These are phyloP conservation scores for Ardeotis arabs DNA, from an alignment of 2,113 vertebrate species.

Conservation along the genomic window DNA sequence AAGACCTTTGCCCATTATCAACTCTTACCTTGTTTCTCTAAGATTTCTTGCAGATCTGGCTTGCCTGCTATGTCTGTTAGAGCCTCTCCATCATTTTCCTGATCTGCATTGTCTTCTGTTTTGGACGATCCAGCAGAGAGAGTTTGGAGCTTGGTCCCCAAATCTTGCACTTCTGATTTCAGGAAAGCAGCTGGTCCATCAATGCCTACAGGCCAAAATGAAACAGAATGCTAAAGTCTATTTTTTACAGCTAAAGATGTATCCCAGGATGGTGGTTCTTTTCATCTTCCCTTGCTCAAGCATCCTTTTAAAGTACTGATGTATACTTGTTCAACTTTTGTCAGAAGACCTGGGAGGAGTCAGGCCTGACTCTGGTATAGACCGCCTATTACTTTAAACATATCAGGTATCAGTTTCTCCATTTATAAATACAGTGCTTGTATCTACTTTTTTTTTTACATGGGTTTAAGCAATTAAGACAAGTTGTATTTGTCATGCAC, in stretches of 20 bases:
- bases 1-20: conserved; percentile 73
- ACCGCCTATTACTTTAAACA: neutral
- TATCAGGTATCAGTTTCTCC: neutral
- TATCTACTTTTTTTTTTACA: neutral
- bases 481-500: neutral
- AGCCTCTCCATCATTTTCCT: conserved; percentile 71
- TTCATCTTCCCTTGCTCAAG: neutral
- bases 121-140: conserved; percentile 78
- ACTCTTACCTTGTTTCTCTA: conserved; percentile 86
- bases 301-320: neutral
- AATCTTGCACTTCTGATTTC: conserved; percentile 78
- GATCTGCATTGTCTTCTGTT: conserved; percentile 71
- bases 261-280: neutral
- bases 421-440: neutral
- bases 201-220: conserved; percentile 77
- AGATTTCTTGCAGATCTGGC: conserved; percentile 86
- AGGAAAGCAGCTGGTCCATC: conserved; percentile 89
- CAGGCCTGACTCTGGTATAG: neutral
- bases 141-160: conserved; percentile 77
- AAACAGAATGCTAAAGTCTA: neutral
- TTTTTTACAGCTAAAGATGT: neutral
- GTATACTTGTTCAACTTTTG: neutral
- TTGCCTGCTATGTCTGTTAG: conserved; percentile 75
- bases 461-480: neutral
- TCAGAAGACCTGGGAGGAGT: neutral